Evolutionary conservation across 2,113 vertebrate genomes (phyloP).

Genomic region (Sinocyclocheilus rhinocerous): DNA sequence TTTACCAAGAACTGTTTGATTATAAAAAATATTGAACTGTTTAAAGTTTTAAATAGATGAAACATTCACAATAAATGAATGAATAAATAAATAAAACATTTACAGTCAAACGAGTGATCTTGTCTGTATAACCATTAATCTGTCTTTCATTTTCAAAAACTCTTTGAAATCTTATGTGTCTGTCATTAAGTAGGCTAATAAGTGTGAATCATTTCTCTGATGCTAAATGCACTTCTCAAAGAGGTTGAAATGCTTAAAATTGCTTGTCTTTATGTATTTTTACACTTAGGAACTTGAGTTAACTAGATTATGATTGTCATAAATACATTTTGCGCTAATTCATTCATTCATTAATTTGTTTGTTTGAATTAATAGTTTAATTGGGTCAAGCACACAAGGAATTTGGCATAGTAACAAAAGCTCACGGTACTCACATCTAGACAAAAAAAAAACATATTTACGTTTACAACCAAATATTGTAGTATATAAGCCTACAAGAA

Average conservation of each 20-base stretch:
- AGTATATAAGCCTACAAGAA: background rate
- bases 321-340: no score
- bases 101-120: background rate
- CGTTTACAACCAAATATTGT: background rate
- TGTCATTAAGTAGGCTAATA: background rate
- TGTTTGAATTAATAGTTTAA: no score
- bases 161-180: background rate
- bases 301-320: background rate
- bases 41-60: background rate
- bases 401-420: background rate
- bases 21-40: background rate
- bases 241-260: background rate
- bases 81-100: background rate
- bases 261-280: background rate
- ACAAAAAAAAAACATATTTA: background rate
- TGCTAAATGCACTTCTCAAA: background rate
- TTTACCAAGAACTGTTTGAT: background rate
- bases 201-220: background rate
- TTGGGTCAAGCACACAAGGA: background rate
- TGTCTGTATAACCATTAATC: background rate
- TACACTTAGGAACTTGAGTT: background rate
- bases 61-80: background rate
- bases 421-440: background rate
- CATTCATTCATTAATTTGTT: no score
- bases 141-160: background rate